Evolutionary conservation across 2,888 invertebrate species (phyloP).

Genomic region (Microplitis manilae): DNA sequence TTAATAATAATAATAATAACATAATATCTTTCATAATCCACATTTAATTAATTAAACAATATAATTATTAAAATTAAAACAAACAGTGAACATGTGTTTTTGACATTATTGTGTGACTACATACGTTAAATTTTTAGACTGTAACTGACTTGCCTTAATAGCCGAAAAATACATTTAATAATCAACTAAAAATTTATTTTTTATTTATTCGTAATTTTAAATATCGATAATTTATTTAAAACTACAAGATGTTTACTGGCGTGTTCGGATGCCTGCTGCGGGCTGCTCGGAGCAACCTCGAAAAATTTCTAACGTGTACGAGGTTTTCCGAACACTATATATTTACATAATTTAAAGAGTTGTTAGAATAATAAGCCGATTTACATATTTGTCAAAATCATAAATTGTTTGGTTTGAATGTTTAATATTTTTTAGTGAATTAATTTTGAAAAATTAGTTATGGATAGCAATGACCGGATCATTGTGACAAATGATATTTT

Average conservation of each 20-base stretch:
- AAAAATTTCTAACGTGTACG: too few species aligned
- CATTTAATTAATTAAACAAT: not conserved
- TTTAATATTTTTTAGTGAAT: too few species aligned
- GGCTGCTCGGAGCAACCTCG: too few species aligned
- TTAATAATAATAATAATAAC: not conserved
- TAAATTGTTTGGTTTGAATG: too few species aligned
- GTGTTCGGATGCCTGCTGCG: too few species aligned
- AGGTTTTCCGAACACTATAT: too few species aligned
- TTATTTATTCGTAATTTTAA: slow-evolving; percentile 38
- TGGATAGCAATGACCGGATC: too few species aligned
- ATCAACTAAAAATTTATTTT: slow-evolving; percentile 30
- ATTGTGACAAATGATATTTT: too few species aligned
- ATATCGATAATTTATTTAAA: not conserved
- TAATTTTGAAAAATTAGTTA: too few species aligned
- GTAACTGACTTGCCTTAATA: slow-evolving; percentile 28
- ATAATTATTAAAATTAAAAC: not conserved
- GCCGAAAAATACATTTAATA: slow-evolving; percentile 13
- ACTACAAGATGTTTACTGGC: not conserved
- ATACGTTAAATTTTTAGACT: slow-evolving; percentile 19
- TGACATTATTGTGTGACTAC: slow-evolving; percentile 18
- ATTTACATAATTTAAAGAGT: too few species aligned
- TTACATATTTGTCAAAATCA: too few species aligned
- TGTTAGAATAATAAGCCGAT: too few species aligned
- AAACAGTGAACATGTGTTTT: slow-evolving; percentile 10
- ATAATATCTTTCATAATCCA: not conserved